Conservation (phyloP, 2,113 vertebrate genomes). For the Lepidothrix coronata region DNA sequence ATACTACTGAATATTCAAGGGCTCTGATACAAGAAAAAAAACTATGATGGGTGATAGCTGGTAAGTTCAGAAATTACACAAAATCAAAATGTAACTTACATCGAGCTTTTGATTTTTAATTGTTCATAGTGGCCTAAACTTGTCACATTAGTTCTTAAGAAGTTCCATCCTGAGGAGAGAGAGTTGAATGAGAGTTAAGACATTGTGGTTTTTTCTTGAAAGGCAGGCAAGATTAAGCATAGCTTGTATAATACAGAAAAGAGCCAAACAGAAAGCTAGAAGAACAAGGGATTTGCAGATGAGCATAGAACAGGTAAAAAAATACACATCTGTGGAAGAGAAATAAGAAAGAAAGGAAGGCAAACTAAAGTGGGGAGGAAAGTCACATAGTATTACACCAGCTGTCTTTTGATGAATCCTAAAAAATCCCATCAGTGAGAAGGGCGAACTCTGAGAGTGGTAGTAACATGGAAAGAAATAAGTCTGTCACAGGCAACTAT, state of each 20-base stretch:
- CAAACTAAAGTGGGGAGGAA: not conserved
- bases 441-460: not conserved
- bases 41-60: not conserved
- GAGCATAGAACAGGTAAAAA: not conserved
- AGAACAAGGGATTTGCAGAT: not conserved
- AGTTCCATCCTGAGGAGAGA: not conserved
- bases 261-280: not conserved
- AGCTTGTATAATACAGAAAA: not conserved
- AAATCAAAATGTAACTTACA: not conserved
- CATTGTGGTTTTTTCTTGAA: not conserved
- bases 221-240: not conserved
- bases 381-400: not conserved
- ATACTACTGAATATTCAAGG: not conserved
- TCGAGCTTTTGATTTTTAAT: not conserved
- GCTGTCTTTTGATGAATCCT: not conserved
- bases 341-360: not conserved
- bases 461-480: not conserved
- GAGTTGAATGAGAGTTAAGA: not conserved
- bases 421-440: not conserved
- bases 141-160: not conserved
- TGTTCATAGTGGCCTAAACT: not conserved
- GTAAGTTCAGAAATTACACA: not conserved
- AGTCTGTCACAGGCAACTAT: not conserved
- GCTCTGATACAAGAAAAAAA: not conserved
- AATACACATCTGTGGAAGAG: not conserved